Conservation (phyloP, 2,888 invertebrate species). For the Argynnis bischoffii region DNA sequence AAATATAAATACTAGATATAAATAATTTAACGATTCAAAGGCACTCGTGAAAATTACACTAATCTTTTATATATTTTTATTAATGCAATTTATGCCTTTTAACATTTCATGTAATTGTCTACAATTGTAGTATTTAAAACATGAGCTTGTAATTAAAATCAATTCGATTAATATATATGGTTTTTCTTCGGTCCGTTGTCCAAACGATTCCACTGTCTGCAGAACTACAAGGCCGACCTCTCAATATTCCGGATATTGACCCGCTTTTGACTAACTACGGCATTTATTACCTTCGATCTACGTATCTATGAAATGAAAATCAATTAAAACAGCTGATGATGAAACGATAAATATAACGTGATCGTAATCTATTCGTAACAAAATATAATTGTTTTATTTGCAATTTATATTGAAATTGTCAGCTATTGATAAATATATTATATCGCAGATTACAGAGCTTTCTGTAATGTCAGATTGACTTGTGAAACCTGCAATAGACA, state of each 20-base stretch:
- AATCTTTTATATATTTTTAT: no score
- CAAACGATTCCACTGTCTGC: constrained; percentile 24
- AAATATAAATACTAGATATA: no score
- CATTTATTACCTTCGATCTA: constrained; percentile 21
- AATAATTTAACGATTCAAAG: no score
- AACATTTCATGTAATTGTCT: neutral
- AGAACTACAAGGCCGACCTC: constrained; percentile 46
- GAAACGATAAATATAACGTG: constrained; percentile 16
- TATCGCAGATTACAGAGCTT: neutral
- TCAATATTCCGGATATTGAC: constrained; percentile 47
- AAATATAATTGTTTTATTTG: constrained; percentile 6
- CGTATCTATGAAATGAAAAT: constrained; percentile 8
- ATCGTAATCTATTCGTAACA: constrained; percentile 15
- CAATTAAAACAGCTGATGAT: constrained; percentile 19
- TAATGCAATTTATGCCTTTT: neutral
- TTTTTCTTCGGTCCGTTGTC: constrained; percentile 20
- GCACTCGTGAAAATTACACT: no score
- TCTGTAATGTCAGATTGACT: neutral
- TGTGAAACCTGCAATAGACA: no score
- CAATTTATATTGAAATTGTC: constrained; percentile 3
- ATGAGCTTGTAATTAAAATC: constrained; percentile 15
- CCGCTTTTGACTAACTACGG: constrained; percentile 27
- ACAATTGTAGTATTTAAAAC: constrained; percentile 11
- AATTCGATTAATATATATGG: constrained; percentile 19
- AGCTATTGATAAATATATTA: neutral